phyloP scores from a whole-genome alignment of 2,113 vertebrate species.

The Amphiprion percula region DNA sequence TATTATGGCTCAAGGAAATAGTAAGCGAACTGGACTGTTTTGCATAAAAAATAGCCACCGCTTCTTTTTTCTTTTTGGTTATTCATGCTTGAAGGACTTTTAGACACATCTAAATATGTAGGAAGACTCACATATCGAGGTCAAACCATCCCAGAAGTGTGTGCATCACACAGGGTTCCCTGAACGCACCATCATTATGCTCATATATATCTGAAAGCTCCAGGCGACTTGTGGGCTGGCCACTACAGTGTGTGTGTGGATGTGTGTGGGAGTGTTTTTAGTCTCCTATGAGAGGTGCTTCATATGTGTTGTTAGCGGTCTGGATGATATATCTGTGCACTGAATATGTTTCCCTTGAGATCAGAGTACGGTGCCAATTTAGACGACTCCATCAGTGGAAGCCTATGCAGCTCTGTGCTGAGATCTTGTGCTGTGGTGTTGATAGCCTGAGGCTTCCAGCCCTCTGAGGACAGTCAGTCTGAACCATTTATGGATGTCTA shows the following conservation, averaged over 20 bases:
- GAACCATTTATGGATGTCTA: conserved; percentile 5
- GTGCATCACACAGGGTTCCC: conserved; percentile 7
- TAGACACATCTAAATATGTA: conserved; percentile 51
- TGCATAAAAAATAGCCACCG: conserved; percentile 65
- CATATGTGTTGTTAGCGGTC: conserved; percentile 39
- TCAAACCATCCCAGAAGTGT: conserved; percentile 46
- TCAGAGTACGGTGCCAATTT: conserved; percentile 41
- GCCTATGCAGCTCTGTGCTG: neutral
- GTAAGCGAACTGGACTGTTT: conserved; percentile 41
- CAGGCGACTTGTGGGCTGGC: conserved; percentile 44
- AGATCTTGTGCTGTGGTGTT: neutral
- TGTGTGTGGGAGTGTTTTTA: conserved; percentile 29
- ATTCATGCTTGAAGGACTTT: conserved; percentile 61
- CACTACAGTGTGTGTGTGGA: neutral
- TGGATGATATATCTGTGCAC: conserved; percentile 51
- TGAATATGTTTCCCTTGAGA: conserved; percentile 32
- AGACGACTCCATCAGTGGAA: neutral
- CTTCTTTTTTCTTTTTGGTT: conserved; percentile 40
- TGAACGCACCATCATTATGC: conserved; percentile 38
- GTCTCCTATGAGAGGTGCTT: conserved; percentile 33
- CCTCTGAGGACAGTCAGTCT: conserved; percentile 1
- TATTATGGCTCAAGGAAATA: conserved; percentile 55
- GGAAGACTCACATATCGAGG: conserved; percentile 44
- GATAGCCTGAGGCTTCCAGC: conserved; percentile 16
- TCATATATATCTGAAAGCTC: conserved; percentile 32